Base-by-base conservation (phyloP, 2,113 vertebrate species). In the Ibidorhyncha struthersii region DNA sequence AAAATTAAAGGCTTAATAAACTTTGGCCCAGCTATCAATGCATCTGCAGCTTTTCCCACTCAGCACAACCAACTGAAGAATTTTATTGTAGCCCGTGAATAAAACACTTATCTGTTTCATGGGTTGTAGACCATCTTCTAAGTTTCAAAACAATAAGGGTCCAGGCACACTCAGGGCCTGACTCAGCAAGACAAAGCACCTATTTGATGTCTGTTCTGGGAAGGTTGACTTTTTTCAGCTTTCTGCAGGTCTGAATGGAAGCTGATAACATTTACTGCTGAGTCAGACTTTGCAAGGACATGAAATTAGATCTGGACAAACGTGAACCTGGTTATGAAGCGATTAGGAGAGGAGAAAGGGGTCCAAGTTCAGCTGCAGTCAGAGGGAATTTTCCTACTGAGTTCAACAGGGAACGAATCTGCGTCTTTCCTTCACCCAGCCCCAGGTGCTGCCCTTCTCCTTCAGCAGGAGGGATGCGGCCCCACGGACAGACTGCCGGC, bases 251-350 rank as follows among this genome's bases (percentile, higher is more conserved):
- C 79, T 38, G 5, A 73, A 23, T 83, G 82, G 83, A 81, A 91
- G 61, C 90, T 90, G 95, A 90, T 89, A 93, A 86, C 73, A 23
- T 86, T 94, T 92, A 21, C 32, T 90, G 95, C 96, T 90, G 95
- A 97, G 65, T 97, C 95, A 96, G 89, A 1, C 85, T 78, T 83
- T 52, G 53, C 73, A 47, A 73, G 77, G 30, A 9, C 59, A 11
- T 45, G 63, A 90, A 83, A 90, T 89, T 26, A 45, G 94, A 50
- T 50, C 49, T 50, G 49, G 49, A 25, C 38, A 65, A 32, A 66
- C 3, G 52, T n/a, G 84, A 56, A 30, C 34, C 56, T 43, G 76
- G 70, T 63, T 71, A 20, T 43, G 63, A 63, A 84, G 41, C 4
- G 3, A 71, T 69, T 14, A 41, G 52, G 20, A n/a, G 55, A 23